Conservation (phyloP, 2,113 vertebrate genomes). For the Tenebrosternarchus preto region DNA sequence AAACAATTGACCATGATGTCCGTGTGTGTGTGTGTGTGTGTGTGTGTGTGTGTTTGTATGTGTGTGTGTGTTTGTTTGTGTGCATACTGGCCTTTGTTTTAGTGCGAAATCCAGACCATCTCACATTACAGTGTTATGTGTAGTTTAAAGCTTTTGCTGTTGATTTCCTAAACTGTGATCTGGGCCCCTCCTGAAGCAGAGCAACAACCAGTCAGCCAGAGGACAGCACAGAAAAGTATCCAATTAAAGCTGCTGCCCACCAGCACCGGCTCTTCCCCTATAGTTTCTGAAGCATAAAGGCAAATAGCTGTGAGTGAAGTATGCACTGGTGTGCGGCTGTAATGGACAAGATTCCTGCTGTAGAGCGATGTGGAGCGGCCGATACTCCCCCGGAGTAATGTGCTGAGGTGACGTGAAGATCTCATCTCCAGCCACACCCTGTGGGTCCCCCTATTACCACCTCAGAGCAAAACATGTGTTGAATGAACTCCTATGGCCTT, state of each 20-base stretch:
- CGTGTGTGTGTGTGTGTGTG: conserved; percentile 1
- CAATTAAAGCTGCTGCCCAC: not conserved
- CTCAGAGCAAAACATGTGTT: too few relatives aligned
- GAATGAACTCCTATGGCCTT: too few relatives aligned
- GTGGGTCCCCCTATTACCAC: not conserved
- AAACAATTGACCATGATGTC: conserved; percentile 24
- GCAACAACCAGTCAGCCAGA: conserved; percentile 19
- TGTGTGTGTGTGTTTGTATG: not conserved
- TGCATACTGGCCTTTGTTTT: not conserved
- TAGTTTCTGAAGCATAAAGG: not conserved
- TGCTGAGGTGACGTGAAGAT: conserved; percentile 37
- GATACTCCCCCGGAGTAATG: conserved; percentile 23
- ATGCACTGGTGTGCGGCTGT: not conserved
- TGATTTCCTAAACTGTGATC: not conserved
- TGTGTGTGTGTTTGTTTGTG: not conserved
- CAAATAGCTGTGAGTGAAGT: not conserved
- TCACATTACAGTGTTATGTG: conserved; percentile 39
- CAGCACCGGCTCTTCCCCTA: not conserved
- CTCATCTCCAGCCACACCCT: conserved; percentile 28
- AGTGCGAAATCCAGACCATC: conserved; percentile 24
- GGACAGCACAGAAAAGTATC: not conserved
- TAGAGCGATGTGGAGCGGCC: not conserved
- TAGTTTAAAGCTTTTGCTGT: conserved; percentile 16
- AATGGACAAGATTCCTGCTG: not conserved
- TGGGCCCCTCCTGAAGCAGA: not conserved